Percentiles rank a stretch among this genome's conserved stretches.
Conservation (phyloP, 2,113 vertebrate species). For the Amphiprion ocellaris region DNA sequence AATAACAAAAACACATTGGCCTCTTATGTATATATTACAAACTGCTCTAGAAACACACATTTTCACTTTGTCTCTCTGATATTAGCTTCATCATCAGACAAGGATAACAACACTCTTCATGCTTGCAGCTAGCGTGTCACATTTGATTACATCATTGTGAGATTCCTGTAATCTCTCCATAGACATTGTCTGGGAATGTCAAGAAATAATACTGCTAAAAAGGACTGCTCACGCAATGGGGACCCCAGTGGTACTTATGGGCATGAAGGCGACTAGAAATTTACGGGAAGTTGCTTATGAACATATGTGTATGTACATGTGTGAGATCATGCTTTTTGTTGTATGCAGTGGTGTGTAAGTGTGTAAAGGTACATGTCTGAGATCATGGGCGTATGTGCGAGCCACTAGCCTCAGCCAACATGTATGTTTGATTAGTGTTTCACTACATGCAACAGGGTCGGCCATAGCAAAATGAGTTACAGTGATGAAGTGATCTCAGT, state of each 20-base stretch:
- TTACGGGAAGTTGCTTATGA: conserved; percentile 51
- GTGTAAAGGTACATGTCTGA: conserved; percentile 60
- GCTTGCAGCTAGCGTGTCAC: conserved; percentile 59
- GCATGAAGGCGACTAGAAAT: conserved; percentile 56
- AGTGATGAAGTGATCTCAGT: conserved; percentile 77
- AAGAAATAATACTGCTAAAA: conserved; percentile 60
- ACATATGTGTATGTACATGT: conserved; percentile 34
- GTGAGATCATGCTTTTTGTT: conserved; percentile 64
- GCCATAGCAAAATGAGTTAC: conserved; percentile 68
- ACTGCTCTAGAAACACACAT: neutral
- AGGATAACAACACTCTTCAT: conserved; percentile 43
- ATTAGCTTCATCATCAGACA: conserved; percentile 27
- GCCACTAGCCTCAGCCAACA: conserved; percentile 58
- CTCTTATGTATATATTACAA: neutral
- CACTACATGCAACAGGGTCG: conserved; percentile 53
- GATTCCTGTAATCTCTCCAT: conserved; percentile 58
- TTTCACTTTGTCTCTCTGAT: neutral
- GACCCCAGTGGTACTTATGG: conserved; percentile 65
- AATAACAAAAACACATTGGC: neutral
- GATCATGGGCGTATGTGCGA: conserved; percentile 62
- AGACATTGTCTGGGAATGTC: conserved; percentile 78
- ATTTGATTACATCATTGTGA: conserved; percentile 71
- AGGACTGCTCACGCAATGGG: conserved; percentile 65
- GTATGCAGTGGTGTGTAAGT: conserved; percentile 46
- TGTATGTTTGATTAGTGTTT: conserved; percentile 76